These are phyloP conservation scores for Drosophila anceps DNA, from an alignment of 2,888 invertebrate species.

Conservation along the genomic window DNA sequence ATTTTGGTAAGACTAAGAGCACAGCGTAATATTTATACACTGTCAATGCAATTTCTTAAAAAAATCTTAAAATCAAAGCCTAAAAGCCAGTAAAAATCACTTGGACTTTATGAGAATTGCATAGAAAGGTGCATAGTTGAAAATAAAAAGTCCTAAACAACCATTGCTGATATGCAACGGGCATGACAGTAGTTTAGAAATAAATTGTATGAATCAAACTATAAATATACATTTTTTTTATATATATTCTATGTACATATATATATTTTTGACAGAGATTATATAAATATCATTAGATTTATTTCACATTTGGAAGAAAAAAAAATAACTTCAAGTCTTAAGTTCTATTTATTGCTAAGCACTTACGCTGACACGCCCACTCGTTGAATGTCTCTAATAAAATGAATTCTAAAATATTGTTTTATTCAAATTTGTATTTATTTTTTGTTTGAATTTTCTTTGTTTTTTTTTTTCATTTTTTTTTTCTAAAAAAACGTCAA, in stretches of 20 bases:
- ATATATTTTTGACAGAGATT: no score
- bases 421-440: slow-evolving; percentile 1
- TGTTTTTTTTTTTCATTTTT: not conserved
- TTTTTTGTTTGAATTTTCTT: not conserved
- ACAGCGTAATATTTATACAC: no score
- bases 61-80: not conserved
- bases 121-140: not conserved
- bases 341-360: not conserved
- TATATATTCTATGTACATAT: no score
- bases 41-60: not conserved
- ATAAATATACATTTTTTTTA: no score
- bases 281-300: not conserved
- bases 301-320: not conserved
- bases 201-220: no score
- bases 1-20: not conserved
- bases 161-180: not conserved
- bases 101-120: not conserved
- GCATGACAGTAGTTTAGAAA: no score
- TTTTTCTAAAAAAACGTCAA: slow-evolving; percentile 23
- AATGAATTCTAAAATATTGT: not conserved
- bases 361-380: slow-evolving; percentile 3
- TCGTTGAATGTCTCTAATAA: not conserved
- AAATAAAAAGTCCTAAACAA: not conserved
- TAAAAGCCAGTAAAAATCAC: not conserved
- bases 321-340: not conserved